phyloP scores from a whole-genome alignment of 1,140 invertebrate species.

The Harlomillsia oculata region DNA sequence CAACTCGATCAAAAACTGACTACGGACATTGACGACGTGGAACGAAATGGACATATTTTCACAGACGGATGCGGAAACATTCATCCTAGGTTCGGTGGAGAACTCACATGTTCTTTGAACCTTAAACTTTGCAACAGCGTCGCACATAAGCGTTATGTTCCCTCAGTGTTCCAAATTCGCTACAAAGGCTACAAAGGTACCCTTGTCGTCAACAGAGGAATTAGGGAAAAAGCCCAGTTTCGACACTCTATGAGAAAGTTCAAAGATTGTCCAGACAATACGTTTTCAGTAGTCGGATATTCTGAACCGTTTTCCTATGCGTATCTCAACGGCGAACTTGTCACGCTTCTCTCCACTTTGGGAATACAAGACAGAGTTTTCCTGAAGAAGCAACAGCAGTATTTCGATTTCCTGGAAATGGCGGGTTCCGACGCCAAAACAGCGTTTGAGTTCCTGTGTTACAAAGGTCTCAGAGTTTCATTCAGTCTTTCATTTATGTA shows the following conservation, averaged over 20 bases:
- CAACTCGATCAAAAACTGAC: background rate
- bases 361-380: background rate
- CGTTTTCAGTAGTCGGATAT: background rate
- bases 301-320: background rate
- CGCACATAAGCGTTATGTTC: background rate
- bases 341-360: background rate
- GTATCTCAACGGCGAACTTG: background rate
- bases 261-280: background rate
- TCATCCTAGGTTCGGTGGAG: background rate
- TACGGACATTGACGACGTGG: background rate
- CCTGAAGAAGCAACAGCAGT: background rate
- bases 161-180: background rate
- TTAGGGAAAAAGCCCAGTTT: background rate
- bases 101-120: background rate
- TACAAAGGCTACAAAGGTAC: slow-evolving; percentile 7
- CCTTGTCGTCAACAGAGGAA: background rate
- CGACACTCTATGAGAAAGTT: slow-evolving; percentile 3
- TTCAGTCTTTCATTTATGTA: too few relatives aligned
- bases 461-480: too few relatives aligned
- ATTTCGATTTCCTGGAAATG: background rate
- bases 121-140: background rate
- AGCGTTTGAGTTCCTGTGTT: background rate
- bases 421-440: background rate
- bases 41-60: background rate
- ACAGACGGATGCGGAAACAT: background rate